Evolutionary conservation across 2,888 invertebrate species (phyloP).

Genomic region (Rapana venosa): DNA sequence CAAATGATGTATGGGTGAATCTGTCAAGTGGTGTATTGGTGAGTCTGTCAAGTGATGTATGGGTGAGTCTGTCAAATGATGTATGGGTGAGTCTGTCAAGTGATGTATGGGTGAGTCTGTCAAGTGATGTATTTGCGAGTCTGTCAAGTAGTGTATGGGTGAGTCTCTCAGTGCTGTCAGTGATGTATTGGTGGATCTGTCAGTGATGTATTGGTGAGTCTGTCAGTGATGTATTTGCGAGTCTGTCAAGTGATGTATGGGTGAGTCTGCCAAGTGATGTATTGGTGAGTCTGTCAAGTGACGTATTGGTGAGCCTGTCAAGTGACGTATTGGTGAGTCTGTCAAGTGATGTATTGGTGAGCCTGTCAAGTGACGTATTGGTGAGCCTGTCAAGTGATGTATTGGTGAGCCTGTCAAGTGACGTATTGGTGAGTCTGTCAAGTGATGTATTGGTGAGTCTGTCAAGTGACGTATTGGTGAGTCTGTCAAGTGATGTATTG

Average conservation of each 20-base stretch:
- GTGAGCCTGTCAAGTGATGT: not conserved
- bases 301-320: slow-evolving; percentile 50
- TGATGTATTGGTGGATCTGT: not conserved
- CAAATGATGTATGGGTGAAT: no score
- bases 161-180: not conserved
- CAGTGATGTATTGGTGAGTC: no score
- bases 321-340: not conserved
- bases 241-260: no score
- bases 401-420: no score
- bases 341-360: slow-evolving; percentile 48
- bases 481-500: not conserved
- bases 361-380: slow-evolving; percentile 28
- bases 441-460: slow-evolving; percentile 50
- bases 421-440: no score
- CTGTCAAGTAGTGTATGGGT: not conserved
- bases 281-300: not conserved
- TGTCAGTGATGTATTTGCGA: no score
- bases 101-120: no score
- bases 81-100: no score
- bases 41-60: not conserved
- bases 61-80: not conserved
- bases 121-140: slow-evolving; percentile 49
- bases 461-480: not conserved
- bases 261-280: no score
- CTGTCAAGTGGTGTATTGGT: no score